Evolutionary conservation across 2,797 vertebrate genomes (phyloP).

Genomic region (Lophotriccus pileatus): DNA sequence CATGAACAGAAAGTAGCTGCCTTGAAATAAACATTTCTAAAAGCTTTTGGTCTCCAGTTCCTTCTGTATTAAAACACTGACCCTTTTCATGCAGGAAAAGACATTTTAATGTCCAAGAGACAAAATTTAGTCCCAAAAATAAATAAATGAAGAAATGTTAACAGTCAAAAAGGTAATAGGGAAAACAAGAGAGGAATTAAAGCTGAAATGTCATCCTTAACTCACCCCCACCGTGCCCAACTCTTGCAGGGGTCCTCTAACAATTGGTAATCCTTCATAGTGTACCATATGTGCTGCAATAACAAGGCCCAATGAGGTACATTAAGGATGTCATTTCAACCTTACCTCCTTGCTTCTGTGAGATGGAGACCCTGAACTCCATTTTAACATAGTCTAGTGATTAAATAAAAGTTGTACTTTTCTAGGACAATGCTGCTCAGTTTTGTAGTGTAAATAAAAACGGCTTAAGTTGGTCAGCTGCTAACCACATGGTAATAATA

Average conservation of each 20-base stretch:
- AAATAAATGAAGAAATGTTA: neutral
- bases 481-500: slow-evolving; percentile 92
- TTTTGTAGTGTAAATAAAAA: slow-evolving; percentile 82
- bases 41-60: neutral
- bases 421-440: slow-evolving; percentile 57
- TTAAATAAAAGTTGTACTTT: slow-evolving; percentile 56
- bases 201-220: slow-evolving; percentile 66
- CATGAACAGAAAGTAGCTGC: slow-evolving; percentile 36
- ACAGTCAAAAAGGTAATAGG: neutral
- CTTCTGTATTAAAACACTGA: neutral
- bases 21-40: slow-evolving; percentile 21
- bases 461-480: slow-evolving; percentile 92
- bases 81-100: neutral
- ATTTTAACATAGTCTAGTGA: slow-evolving; percentile 55
- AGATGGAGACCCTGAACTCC: slow-evolving; percentile 53
- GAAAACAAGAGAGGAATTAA: slow-evolving; percentile 56
- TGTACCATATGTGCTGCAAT: slow-evolving; percentile 59
- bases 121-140: neutral
- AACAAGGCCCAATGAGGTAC: slow-evolving; percentile 54
- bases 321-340: slow-evolving; percentile 60
- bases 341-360: slow-evolving; percentile 47
- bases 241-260: slow-evolving; percentile 62
- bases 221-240: slow-evolving; percentile 57
- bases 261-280: slow-evolving; percentile 67
- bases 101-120: neutral